Conservation (phyloP, 2,888 invertebrate genomes). For the Athalia rosae region DNA sequence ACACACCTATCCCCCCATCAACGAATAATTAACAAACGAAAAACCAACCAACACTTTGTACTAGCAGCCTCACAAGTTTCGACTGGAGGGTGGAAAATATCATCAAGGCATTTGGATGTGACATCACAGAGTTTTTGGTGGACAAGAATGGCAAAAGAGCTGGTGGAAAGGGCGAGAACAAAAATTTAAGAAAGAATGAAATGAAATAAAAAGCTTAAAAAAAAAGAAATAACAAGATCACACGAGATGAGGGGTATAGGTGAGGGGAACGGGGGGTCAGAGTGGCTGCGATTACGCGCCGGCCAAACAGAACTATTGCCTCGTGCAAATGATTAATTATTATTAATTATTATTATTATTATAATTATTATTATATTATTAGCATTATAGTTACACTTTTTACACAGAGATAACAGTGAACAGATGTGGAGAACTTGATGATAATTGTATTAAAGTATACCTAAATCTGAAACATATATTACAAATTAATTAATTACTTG, state of each 20-base stretch:
- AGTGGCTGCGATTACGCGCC: conserved; percentile 53
- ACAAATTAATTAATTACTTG: conserved; percentile 52
- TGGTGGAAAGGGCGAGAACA: conserved; percentile 23
- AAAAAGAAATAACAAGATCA: not conserved
- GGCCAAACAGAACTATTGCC: conserved; percentile 69
- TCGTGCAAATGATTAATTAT: conserved; percentile 66
- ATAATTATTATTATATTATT: conserved; percentile 67
- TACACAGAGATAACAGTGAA: conserved; percentile 49
- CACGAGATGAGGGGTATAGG: not conserved
- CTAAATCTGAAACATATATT: conserved; percentile 64
- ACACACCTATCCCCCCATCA: conserved; percentile 63
- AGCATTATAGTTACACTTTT: conserved; percentile 72
- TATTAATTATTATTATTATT: conserved; percentile 59
- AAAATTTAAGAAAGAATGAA: not conserved
- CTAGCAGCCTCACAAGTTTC: conserved; percentile 50
- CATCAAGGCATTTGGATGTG: conserved; percentile 49
- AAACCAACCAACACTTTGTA: conserved; percentile 18
- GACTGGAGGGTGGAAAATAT: conserved; percentile 56
- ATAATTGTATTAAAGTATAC: conserved; percentile 68
- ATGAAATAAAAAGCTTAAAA: not conserved
- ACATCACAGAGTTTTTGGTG: not conserved
- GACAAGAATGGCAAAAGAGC: conserved; percentile 5
- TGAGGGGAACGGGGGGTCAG: conserved; percentile 42
- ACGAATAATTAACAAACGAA: conserved; percentile 49
- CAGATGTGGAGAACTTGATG: conserved; percentile 59